Base-by-base conservation (phyloP, 2,113 vertebrate species). In the Excalfactoria chinensis region DNA sequence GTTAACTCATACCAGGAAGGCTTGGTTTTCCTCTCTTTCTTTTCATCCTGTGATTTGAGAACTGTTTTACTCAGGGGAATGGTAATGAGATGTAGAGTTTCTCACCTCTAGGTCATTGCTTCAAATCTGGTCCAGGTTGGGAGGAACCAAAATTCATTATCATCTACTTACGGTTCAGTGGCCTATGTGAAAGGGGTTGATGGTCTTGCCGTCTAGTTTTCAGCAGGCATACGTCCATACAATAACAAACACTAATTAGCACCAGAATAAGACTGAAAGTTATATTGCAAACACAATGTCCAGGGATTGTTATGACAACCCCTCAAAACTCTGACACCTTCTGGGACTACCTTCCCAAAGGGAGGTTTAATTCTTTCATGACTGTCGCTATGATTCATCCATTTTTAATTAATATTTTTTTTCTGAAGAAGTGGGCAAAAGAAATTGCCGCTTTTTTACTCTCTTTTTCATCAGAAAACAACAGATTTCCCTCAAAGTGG, bases 401-500 rank as follows among this genome's bases (percentile, higher is more conserved):
- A 88, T 84, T 96, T 92, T 90, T 74, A 82, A 69, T 69, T 77
- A 37, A 37, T 41, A 12, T 75, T 93, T 83, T 66, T 86, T 89
- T 95, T 35, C 44, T 79, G 53, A 93, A 79, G 74, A 83, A 89
- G 84, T 63, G 26, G 63, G 49, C 55, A 69, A 89, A 93, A 93
- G 67, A 89, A 87, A 72, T 87, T 72, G 53, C 70, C 13, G 60
- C 69, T 75, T 92, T 81, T 89, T 48, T 62, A 37, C 78, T 93
- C 53, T 55, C 70, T 73, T 95, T 93, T 95, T 85, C 75, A 89
- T 93, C 74, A 93, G 91, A 93, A 96, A 93, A 95, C 84, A 95
- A 95, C 87, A 93, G 89, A 93, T 95, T 96, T 95, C 85, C 44
- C 89, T 95, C 95, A 96, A 95, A 96, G 94, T 95, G 84, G 87